A percentile compares a stretch with the other conserved stretches of the same genome.
phyloP scores from a whole-genome alignment of 2,797 vertebrate species.

The Scarus forsteni region DNA sequence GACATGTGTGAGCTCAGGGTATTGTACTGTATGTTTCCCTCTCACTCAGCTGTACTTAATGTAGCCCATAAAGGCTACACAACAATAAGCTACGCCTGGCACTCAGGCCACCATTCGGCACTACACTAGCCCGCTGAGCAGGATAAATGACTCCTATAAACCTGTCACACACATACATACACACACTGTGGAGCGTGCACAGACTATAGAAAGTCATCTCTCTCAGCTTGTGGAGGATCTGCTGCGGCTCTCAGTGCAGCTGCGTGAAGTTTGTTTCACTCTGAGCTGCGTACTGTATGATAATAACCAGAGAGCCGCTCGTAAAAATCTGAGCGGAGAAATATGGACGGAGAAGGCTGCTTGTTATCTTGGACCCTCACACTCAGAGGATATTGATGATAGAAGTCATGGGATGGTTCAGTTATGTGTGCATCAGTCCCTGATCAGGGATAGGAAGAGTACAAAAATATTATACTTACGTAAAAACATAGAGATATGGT shows the following conservation, averaged over 20 bases:
- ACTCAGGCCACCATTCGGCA: constrained; percentile 83
- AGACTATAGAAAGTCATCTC: constrained; percentile 78
- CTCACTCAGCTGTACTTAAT: constrained; percentile 87
- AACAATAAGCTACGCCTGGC: constrained; percentile 84
- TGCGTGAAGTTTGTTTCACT: constrained; percentile 71
- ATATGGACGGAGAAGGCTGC: constrained; percentile 60
- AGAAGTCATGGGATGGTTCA: constrained; percentile 63
- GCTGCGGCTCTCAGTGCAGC: constrained; percentile 52
- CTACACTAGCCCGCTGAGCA: constrained; percentile 83
- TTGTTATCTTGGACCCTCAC: constrained; percentile 57
- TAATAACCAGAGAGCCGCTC: constrained; percentile 62
- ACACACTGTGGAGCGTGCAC: constrained; percentile 65
- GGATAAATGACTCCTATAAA: constrained; percentile 86
- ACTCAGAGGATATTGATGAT: constrained; percentile 69
- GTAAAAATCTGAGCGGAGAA: constrained; percentile 66
- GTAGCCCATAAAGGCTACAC: constrained; percentile 87
- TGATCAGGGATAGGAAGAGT: no score
- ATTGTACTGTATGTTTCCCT: constrained; percentile 85
- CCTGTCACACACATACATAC: constrained; percentile 76
- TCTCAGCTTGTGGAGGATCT: constrained; percentile 63
- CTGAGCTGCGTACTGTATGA: constrained; percentile 9
- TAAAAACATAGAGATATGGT: no score
- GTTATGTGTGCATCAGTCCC: constrained; percentile 61
- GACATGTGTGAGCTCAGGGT: constrained; percentile 84
- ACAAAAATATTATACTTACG: no score